Evolutionary conservation across 1,140 invertebrate species (phyloP).

Genomic region (Pseudomyrmex pallidus): DNA sequence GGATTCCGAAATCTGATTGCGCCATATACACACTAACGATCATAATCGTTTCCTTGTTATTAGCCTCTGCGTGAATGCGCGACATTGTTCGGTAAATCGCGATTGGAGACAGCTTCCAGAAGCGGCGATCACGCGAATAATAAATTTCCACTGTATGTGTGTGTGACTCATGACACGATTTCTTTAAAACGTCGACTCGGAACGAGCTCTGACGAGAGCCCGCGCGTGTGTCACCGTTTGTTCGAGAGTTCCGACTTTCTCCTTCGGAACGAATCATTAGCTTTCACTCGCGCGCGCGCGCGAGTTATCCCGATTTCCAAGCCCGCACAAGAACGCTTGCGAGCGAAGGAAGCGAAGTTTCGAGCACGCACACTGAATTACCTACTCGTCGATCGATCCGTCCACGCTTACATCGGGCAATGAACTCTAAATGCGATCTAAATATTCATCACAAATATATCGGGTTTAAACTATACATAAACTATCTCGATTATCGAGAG

Average conservation of each 20-base stretch:
- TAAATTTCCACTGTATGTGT: constrained; percentile 14
- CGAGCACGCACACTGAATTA: not conserved
- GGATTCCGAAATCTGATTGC: not conserved
- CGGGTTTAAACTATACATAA: not conserved
- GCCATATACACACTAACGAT: not conserved
- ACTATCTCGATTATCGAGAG: not conserved
- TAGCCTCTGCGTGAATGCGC: not conserved
- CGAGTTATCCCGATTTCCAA: constrained; percentile 70
- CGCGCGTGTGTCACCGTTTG: constrained; percentile 62
- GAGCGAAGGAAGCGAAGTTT: constrained; percentile 54
- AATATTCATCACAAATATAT: constrained; percentile 16
- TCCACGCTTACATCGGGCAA: not conserved
- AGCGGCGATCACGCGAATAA: constrained; percentile 10
- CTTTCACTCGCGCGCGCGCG: constrained; percentile 71
- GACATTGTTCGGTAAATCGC: not conserved
- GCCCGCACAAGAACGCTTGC: constrained; percentile 55
- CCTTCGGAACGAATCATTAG: constrained; percentile 75
- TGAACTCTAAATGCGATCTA: constrained; percentile 3
- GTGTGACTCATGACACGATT: constrained; percentile 68
- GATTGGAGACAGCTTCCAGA: not conserved
- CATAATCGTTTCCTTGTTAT: constrained; percentile 1
- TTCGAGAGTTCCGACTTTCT: constrained; percentile 72
- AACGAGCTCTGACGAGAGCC: constrained; percentile 34
- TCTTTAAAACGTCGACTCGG: constrained; percentile 16
- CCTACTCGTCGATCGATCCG: not conserved